Base-by-base conservation (phyloP, 2,888 invertebrate genomes). In the Limenitis camilla region DNA sequence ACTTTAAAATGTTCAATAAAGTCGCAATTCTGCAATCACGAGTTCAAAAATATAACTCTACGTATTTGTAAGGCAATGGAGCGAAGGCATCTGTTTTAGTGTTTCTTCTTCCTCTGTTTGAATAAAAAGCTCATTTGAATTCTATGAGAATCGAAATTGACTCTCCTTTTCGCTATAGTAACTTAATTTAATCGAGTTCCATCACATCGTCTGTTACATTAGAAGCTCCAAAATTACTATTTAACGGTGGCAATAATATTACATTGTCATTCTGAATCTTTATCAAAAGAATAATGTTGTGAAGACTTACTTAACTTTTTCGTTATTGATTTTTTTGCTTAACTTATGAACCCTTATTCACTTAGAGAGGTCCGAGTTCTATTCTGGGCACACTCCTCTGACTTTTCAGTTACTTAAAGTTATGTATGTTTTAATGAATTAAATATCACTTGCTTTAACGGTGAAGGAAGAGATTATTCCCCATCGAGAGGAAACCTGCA, bases 121-220 rank as follows among this genome's bases (percentile, higher is more conserved):
- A 83, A 85, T 85, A 85, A 85, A 85, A 84, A 78, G 76, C 81
- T 85, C 85, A 83, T 86, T 85, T 85, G 81, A 81, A 86, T 85
- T 82, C 85, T 79, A 84, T 79, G 83, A 76, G 84, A 81, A 85
- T 86, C 80, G 83, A 72, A 84, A 83, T 82, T 78, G 82, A 56
- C 78, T 79, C 81, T 78, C 78, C 76, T 81, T 83, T 80, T 78
- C 78, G 76, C 78, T 72, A 80, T 81, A 80, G 77, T 83, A 84
- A 83, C 84, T 85, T 85, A 84, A 84, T 84, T 84, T 84, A 83
- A 86, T 84, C 81, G 84, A 75, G 76, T 77, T 72, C 72, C 75
- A 76, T 85, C 79, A 78, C 72, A 75, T 74, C 73, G 76, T 74
- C 76, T 70, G 77, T 78, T 76, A 73, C 75, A 80, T 81, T 79